Evolutionary conservation across 2,888 invertebrate genomes (phyloP).

Genomic region (Eumerus sabulonum): DNA sequence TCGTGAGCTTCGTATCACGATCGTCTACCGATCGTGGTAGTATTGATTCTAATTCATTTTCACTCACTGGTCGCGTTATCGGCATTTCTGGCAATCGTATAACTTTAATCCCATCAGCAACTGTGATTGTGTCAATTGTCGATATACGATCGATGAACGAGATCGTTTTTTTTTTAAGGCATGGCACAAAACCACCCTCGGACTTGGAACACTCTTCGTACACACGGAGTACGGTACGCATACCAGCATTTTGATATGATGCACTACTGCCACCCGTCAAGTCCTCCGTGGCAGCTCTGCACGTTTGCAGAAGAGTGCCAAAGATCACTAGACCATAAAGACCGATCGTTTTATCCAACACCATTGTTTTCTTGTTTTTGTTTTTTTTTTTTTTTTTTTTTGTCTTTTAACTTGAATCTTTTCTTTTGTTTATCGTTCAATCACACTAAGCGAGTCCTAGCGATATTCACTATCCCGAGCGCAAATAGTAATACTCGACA

Average conservation of each 20-base stretch:
- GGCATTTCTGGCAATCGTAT: slow-evolving; percentile 80
- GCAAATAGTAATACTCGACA: slow-evolving; percentile 8
- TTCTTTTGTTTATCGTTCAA: slow-evolving; percentile 12
- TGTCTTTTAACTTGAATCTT: slow-evolving; percentile 15
- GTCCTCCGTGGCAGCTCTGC: slow-evolving; percentile 75
- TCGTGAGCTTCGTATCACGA: slow-evolving; percentile 84
- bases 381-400: slow-evolving; percentile 39
- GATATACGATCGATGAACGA: slow-evolving; percentile 88
- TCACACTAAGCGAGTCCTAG: slow-evolving; percentile 23
- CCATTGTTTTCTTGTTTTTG: slow-evolving; percentile 66
- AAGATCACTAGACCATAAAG: slow-evolving; percentile 55
- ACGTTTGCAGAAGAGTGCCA: slow-evolving; percentile 69
- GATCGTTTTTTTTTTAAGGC: slow-evolving; percentile 90
- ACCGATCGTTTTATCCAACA: slow-evolving; percentile 70
- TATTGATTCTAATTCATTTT: slow-evolving; percentile 85
- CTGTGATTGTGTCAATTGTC: slow-evolving; percentile 83
- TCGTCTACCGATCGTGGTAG: slow-evolving; percentile 84
- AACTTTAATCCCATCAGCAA: slow-evolving; percentile 85
- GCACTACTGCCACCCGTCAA: slow-evolving; percentile 66
- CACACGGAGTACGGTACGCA: slow-evolving; percentile 84
- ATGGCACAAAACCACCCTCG: slow-evolving; percentile 85
- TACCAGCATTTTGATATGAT: slow-evolving; percentile 81
- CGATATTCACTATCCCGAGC: slow-evolving; percentile 25
- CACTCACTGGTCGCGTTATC: slow-evolving; percentile 79
- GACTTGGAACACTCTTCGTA: slow-evolving; percentile 88